phyloP scores from a whole-genome alignment of 2,888 invertebrate genomes.

The Caenorhabditis imperialis region DNA sequence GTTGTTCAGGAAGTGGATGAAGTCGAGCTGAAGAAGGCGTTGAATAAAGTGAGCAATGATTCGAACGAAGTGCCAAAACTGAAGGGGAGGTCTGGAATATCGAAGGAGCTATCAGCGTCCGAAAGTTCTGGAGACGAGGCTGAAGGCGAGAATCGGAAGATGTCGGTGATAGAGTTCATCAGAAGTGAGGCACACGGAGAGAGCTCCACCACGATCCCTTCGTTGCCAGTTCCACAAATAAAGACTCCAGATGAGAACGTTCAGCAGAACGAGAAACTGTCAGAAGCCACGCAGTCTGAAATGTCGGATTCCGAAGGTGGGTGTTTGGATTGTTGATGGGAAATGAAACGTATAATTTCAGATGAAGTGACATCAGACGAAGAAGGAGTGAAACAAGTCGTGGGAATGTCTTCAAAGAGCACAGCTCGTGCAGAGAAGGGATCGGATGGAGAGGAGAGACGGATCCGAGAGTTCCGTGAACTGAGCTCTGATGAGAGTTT shows the following conservation, averaged over 20 bases:
- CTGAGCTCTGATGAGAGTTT: slow-evolving; percentile 29
- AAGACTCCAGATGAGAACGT: too few relatives aligned
- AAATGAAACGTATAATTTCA: not conserved
- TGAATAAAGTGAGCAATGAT: slow-evolving; percentile 33
- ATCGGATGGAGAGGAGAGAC: slow-evolving; percentile 21
- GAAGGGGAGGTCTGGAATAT: slow-evolving; percentile 38
- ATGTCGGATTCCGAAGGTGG: slow-evolving; percentile 40
- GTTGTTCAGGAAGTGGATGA: slow-evolving; percentile 51
- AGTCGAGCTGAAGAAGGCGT: slow-evolving; percentile 29
- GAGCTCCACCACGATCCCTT: slow-evolving; percentile 13
- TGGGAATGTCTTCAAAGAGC: slow-evolving; percentile 45
- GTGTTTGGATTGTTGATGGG: not conserved
- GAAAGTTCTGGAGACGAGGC: slow-evolving; percentile 16
- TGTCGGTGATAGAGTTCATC: slow-evolving; percentile 52
- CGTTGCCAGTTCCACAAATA: slow-evolving; percentile 9
- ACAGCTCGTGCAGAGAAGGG: slow-evolving; percentile 41
- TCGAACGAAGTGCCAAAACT: slow-evolving; percentile 16
- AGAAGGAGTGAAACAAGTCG: slow-evolving; percentile 10
- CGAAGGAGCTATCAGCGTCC: slow-evolving; percentile 32
- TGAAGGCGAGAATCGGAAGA: slow-evolving; percentile 34
- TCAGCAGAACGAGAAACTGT: slow-evolving; percentile 27
- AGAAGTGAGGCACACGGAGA: slow-evolving; percentile 31
- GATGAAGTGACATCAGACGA: slow-evolving; percentile 18
- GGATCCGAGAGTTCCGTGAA: slow-evolving; percentile 32
- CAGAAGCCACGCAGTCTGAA: slow-evolving; percentile 45